Evolutionary conservation across 2,113 vertebrate genomes (phyloP).

Genomic region (Andinoacara biseriatus): DNA sequence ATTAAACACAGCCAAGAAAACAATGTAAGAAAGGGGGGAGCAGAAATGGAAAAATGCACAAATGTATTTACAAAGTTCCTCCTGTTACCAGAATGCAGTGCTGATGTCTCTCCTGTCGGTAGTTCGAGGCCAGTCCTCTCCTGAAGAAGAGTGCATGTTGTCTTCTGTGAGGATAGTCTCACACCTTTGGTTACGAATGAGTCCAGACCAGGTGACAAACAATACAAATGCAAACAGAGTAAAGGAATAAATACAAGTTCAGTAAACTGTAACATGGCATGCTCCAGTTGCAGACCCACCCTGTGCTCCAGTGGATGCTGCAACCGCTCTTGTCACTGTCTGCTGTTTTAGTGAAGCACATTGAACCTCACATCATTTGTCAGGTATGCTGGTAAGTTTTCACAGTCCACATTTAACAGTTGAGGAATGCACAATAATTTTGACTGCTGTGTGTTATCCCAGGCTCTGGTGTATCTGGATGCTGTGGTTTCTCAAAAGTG

Average conservation of each 20-base stretch:
- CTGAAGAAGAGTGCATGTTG: conserved; percentile 68
- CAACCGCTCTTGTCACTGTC: conserved; percentile 84
- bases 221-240: background rate
- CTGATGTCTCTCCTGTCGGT: conserved; percentile 81
- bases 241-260: background rate
- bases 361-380: conserved; percentile 81
- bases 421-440: background rate
- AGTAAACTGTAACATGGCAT: background rate
- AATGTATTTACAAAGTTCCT: background rate
- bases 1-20: background rate
- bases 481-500: conserved; percentile 79
- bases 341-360: conserved; percentile 80
- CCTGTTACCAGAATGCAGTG: conserved; percentile 79
- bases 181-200: conserved; percentile 85
- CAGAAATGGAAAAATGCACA: background rate
- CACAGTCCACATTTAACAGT: background rate
- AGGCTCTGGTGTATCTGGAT: conserved; percentile 85
- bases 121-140: conserved; percentile 67
- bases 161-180: conserved; percentile 71
- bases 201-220: conserved; percentile 81
- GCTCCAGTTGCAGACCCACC: conserved; percentile 81
- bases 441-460: conserved; percentile 10
- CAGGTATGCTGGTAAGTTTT: conserved; percentile 81
- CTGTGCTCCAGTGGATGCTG: conserved; percentile 80
- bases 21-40: background rate